Base-by-base conservation (phyloP, 2,797 vertebrate species). In the Spinus pinus region DNA sequence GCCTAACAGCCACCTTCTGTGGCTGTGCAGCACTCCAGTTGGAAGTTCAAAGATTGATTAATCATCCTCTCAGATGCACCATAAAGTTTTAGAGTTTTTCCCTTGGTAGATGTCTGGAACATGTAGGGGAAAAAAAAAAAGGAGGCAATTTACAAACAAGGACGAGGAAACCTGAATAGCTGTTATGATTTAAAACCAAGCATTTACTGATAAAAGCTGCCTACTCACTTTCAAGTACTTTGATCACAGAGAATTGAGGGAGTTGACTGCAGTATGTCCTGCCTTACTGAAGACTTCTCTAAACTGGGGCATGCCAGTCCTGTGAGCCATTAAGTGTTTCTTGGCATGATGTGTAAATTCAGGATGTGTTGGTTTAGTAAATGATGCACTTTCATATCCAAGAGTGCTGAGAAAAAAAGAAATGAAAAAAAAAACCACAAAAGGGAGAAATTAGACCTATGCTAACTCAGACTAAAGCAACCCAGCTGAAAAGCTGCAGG, bases 151-250 rank as follows among this genome's bases (percentile, higher is more conserved):
- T 92, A 83, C 84, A 96, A 95, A 96, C 81, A 95, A 95, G 92
- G 86, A 87, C 81, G 88, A 80, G 53, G 53, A 92, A 96, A 88
- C 25, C 73, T 81, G 86, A 92, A 64, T 60, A 87, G 88, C 60
- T 92, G 60, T 50, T 92, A 67, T 75, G 85, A 86, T 91, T 95
- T 93, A 86, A 94, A 92, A 4, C 56, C 31, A 39, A 69, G 58
- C 64, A 80, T 90, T 95, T 95, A 64, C 71, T 92, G 86, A 89
- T 89, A 92, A 94, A 95, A 93, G 86, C 86, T 95, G 70, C 61
- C 70, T 91, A 49, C 89, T 93, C 44, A 2, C 50, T 91, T 93
- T 64, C 82, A 84, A 79, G 58, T 70, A 16, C 80, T 93, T 93
- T 89, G 86, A 89, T 93, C 86, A 58, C 27, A 37, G 69, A 78